Percentiles rank a stretch among this genome's conserved stretches.
phyloP scores from a whole-genome alignment of 2,797 vertebrate species.

The Onychomys leucogaster region DNA sequence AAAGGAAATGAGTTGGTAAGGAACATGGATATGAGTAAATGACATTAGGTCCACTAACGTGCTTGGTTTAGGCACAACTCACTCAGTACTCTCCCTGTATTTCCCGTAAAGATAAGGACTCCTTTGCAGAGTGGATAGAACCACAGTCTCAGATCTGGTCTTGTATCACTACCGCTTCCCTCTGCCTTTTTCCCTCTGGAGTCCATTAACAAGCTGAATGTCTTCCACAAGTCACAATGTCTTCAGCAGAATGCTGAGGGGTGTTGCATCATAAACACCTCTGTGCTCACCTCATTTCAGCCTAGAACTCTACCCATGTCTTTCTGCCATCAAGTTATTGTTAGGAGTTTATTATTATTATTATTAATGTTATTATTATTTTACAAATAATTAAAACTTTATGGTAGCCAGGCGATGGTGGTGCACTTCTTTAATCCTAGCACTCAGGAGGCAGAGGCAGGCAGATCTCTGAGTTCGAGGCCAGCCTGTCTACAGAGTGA shows the following conservation, averaged over 20 bases:
- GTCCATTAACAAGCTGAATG: background rate
- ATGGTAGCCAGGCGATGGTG: no score
- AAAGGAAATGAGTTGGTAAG: background rate
- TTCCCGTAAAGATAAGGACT: background rate
- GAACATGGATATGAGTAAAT: background rate
- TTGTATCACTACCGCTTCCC: background rate
- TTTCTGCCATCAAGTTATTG: background rate
- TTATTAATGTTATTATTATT: background rate
- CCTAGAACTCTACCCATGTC: background rate
- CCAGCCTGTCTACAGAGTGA: background rate
- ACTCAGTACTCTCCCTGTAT: background rate
- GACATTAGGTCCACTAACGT: background rate
- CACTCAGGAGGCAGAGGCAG: background rate
- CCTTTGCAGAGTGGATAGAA: background rate
- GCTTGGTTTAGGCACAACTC: background rate
- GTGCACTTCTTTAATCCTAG: background rate
- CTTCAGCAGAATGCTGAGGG: background rate
- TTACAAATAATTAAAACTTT: background rate
- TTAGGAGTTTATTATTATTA: background rate
- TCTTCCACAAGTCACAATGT: background rate
- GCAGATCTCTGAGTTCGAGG: background rate
- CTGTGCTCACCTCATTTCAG: background rate
- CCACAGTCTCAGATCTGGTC: background rate
- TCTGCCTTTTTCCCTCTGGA: background rate
- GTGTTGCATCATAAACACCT: background rate